Base-by-base conservation (phyloP, 2,888 invertebrate genomes). In the Habrosyne pyritoides region DNA sequence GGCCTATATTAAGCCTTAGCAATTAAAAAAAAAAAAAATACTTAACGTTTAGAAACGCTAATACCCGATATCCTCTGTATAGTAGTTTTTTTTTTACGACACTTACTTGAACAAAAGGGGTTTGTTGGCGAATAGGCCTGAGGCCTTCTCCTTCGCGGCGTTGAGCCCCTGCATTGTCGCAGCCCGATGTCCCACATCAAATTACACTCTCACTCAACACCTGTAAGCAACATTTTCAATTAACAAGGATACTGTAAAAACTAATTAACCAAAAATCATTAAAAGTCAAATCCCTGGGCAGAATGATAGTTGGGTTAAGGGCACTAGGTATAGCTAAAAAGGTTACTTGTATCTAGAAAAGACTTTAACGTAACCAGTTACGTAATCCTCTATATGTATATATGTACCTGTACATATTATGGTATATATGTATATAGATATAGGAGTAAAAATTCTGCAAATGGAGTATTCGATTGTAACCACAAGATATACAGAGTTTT, bases 71-170 rank as follows among this genome's bases (percentile, higher is more conserved):
- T 33, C n/a, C n/a, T 30, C 12, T 2, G 30, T 30, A 30, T 5
- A 10, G 10, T 28, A 10, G 2, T 1, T 28, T 6, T 1, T 4
- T 33, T 4, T n/a, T n/a, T n/a, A 33, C 12, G 12, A 33, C 52
- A 89, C 91, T 91, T 84, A 92, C 91, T 87, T 91, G 86, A 90
- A 88, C 52, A 89, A 76, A 71, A 89, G 84, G 74, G 90, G 91
- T 81, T 88, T 89, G 80, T 83, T 90, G 73, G 88, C 86, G 77
- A 92, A 90, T 63, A 92, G 86, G 78, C 91, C 90, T 46, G 91
- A 87, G 75, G 91, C 91, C 84, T 91, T 92, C 75, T 92, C 90
- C 79, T 92, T 92, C 79, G 91, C 91, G 83, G 91, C 89, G 65
- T 84, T 85, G 69, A 92, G 86, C 87, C 87, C 91, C 86, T 91